Evolutionary conservation across 1,140 invertebrate species (phyloP).

Genomic region (Episyrphus balteatus): DNA sequence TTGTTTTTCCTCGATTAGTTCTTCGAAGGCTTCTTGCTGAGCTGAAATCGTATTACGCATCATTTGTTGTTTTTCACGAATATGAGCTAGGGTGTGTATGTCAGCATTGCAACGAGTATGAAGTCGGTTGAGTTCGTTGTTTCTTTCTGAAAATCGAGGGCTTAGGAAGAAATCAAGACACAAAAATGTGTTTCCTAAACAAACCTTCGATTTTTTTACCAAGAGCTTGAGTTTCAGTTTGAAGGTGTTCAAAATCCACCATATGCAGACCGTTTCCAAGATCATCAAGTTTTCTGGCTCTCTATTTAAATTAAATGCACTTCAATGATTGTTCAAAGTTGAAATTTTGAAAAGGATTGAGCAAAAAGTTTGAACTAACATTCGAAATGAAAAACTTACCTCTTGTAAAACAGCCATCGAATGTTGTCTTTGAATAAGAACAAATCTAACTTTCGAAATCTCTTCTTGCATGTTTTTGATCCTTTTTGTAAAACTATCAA

Average conservation of each 20-base stretch:
- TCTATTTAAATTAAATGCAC: neutral
- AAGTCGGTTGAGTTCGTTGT: constrained; percentile 12
- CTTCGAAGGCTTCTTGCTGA: neutral
- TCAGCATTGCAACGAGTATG: constrained; percentile 10
- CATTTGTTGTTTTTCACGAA: constrained; percentile 14
- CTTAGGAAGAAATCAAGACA: neutral
- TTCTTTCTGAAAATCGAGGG: constrained; percentile 13
- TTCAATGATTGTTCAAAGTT: no score
- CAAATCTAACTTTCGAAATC: no score
- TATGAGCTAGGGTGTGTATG: constrained; percentile 17
- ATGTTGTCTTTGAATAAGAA: no score
- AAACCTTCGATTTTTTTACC: constrained; percentile 27
- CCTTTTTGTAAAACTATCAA: no score
- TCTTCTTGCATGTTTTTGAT: no score
- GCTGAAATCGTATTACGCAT: constrained; percentile 1
- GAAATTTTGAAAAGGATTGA: no score
- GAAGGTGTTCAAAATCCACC: constrained; percentile 15
- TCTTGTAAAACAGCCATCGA: no score
- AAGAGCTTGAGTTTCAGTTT: constrained; percentile 16
- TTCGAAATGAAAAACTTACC: no score
- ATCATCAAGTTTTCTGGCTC: constrained; percentile 12
- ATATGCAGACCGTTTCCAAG: constrained; percentile 16
- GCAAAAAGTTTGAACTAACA: no score
- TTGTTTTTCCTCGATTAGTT: neutral
- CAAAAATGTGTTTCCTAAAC: neutral